phyloP scores from a whole-genome alignment of 2,888 invertebrate genomes.

The Bibio marci region DNA sequence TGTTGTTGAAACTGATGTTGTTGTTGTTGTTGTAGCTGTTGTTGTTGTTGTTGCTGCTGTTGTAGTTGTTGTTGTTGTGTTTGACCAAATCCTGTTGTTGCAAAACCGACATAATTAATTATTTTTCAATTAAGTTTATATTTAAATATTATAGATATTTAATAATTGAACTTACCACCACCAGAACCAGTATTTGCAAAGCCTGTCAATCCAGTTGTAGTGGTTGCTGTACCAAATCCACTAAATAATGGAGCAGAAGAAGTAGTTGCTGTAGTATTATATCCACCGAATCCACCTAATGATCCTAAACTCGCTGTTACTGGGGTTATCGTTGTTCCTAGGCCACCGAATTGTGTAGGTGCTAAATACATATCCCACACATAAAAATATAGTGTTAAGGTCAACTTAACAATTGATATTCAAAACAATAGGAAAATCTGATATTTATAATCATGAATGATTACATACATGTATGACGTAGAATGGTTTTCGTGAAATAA shows the following conservation, averaged over 20 bases:
- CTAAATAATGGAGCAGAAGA: constrained; percentile 30
- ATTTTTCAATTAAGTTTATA: too few species aligned
- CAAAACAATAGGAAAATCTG: neutral
- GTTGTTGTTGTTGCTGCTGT: neutral
- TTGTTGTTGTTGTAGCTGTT: constrained; percentile 10
- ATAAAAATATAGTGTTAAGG: neutral
- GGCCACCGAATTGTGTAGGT: neutral
- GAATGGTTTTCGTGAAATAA: neutral
- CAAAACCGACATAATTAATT: too few species aligned
- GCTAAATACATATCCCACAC: neutral
- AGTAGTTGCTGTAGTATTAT: constrained; percentile 1
- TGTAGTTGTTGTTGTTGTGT: too few species aligned
- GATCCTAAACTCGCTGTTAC: constrained; percentile 14
- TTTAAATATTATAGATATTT: neutral
- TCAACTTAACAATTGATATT: neutral
- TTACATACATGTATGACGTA: neutral
- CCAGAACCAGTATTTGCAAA: constrained; percentile 20
- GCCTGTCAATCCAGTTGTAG: constrained; percentile 19
- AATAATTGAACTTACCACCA: constrained; percentile 6
- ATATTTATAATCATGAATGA: too few species aligned
- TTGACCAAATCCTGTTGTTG: constrained; percentile 10
- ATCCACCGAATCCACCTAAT: constrained; percentile 2
- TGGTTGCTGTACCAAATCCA: constrained; percentile 18
- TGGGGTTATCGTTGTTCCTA: neutral
- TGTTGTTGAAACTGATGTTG: constrained; percentile 12